Conservation (phyloP, 2,888 invertebrate species). For the Idaea biselata region DNA sequence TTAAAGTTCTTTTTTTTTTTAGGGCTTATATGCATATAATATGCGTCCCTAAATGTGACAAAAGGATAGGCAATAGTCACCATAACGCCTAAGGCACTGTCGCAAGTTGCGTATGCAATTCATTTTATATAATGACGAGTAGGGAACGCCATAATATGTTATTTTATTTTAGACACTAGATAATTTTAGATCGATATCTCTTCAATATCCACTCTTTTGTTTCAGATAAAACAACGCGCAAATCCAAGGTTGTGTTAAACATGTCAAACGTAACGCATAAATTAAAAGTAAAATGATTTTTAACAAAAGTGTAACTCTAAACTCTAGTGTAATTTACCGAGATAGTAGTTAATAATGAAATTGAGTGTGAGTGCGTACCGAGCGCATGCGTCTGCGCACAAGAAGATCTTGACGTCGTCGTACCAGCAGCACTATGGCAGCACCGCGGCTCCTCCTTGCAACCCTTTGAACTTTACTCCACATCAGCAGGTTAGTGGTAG, state of each 20-base stretch:
- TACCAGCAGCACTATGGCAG: slow-evolving; percentile 90
- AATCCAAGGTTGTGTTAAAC: slow-evolving; percentile 19
- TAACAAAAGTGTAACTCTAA: neutral
- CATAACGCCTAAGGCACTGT: no score
- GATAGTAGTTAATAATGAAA: slow-evolving; percentile 81
- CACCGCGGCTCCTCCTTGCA: slow-evolving; percentile 83
- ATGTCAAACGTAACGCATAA: slow-evolving; percentile 20
- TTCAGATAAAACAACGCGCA: slow-evolving; percentile 31
- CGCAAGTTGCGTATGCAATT: no score
- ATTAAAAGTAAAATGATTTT: neutral
- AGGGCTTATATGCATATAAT: no score
- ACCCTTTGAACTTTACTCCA: slow-evolving; percentile 64
- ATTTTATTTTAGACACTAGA: no score
- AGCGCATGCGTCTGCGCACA: slow-evolving; percentile 93
- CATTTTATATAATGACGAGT: no score
- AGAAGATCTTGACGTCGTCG: slow-evolving; percentile 90
- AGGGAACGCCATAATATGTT: no score
- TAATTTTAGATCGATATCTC: neutral
- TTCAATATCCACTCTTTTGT: slow-evolving; percentile 26
- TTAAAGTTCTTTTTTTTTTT: no score
- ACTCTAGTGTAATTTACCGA: neutral
- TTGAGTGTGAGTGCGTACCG: slow-evolving; percentile 93
- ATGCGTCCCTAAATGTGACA: no score
- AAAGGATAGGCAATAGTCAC: no score
- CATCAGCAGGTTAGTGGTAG: slow-evolving; percentile 50